Conservation (phyloP, 2,888 invertebrate genomes). For the Oxytorus armatus region DNA sequence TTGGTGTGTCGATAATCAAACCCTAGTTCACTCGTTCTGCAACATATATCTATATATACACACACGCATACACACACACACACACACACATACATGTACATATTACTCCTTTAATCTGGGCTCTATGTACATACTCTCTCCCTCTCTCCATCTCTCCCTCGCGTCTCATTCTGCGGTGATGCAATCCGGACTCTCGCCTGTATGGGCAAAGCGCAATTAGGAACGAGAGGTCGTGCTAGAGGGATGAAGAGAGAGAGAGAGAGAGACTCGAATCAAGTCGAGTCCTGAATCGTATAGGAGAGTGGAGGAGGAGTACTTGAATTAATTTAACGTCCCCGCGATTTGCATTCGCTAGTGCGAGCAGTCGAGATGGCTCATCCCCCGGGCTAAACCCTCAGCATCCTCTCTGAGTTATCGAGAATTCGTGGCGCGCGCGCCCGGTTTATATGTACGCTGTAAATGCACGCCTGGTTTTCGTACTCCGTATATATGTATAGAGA, state of each 20-base stretch:
- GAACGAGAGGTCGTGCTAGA: constrained; percentile 46
- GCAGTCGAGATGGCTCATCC: constrained; percentile 37
- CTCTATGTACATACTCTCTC: constrained; percentile 17
- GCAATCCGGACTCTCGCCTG: constrained; percentile 58
- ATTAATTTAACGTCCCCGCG: constrained; percentile 59
- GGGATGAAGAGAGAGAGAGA: constrained; percentile 16
- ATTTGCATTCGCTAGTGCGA: constrained; percentile 61
- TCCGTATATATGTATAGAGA: neutral
- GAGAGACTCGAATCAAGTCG: constrained; percentile 37
- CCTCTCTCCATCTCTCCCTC: too few relatives aligned
- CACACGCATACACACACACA: too few relatives aligned
- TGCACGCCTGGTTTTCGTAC: neutral
- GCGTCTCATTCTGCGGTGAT: constrained; percentile 37
- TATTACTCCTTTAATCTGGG: constrained; percentile 39
- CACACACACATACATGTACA: constrained; percentile 1
- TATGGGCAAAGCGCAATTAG: constrained; percentile 65
- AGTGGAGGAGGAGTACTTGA: constrained; percentile 56
- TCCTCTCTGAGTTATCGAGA: constrained; percentile 61
- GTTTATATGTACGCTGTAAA: constrained; percentile 7
- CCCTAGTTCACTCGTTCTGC: neutral
- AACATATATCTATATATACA: neutral
- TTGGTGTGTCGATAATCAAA: constrained; percentile 3
- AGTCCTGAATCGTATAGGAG: constrained; percentile 42
- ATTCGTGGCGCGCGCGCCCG: constrained; percentile 21
- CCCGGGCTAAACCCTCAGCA: constrained; percentile 48